Conservation (phyloP, 2,797 vertebrate genomes). For the Hoplostethus atlanticus region DNA sequence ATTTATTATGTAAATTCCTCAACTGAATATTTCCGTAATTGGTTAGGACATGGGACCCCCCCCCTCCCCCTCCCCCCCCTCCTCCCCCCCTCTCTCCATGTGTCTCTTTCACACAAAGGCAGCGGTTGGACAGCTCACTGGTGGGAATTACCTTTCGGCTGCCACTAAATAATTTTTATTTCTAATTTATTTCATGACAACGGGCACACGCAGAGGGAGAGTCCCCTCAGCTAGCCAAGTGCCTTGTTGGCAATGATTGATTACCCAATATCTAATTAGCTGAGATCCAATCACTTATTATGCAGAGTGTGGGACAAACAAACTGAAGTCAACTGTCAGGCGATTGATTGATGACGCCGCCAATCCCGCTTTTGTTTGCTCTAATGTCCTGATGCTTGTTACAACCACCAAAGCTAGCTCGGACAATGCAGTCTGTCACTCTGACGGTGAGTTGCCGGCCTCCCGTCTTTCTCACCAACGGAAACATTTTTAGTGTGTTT, state of each 20-base stretch:
- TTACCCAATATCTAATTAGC: conserved; percentile 99
- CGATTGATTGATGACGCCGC: conserved; percentile 97
- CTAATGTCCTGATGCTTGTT: conserved; percentile 98
- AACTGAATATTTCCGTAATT: conserved; percentile 82
- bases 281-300: conserved; percentile 99
- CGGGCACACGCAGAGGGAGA: conserved; percentile 81
- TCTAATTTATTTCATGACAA: conserved; percentile 85
- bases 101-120: conserved; percentile 78
- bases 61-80: conserved; percentile 11
- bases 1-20: conserved; percentile 86
- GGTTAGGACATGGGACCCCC: conserved; percentile 73
- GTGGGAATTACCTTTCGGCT: conserved; percentile 84
- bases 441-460: conserved; percentile 84
- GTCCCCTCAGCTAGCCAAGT: conserved; percentile 91
- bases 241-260: conserved; percentile 99
- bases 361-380: conserved; percentile 95
- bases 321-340: conserved; percentile 97
- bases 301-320: conserved; percentile 99
- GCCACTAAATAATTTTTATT: conserved; percentile 82
- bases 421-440: conserved; percentile 96
- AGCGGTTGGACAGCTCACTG: conserved; percentile 73
- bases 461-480: conserved; percentile 68
- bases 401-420: conserved; percentile 94
- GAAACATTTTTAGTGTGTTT: conserved; percentile 68
- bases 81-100: conserved; percentile 49